Percentiles rank a stretch among this genome's conserved stretches.
Evolutionary conservation across 2,113 vertebrate species (phyloP).

Genomic region (Glaucomys volans): DNA sequence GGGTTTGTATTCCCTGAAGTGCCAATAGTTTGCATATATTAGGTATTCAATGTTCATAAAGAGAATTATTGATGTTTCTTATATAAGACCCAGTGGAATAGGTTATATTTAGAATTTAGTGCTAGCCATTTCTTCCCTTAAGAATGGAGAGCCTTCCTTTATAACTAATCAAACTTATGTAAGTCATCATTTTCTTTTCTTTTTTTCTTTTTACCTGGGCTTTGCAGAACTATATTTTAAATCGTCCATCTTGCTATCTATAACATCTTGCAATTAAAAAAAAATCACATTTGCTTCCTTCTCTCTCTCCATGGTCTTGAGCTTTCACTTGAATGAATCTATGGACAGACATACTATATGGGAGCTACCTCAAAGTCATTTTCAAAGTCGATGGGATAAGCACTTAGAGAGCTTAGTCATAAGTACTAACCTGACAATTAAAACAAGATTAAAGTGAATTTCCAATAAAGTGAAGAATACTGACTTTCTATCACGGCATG

Average conservation of each 20-base stretch:
- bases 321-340: neutral
- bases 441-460: neutral
- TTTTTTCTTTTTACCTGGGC: neutral
- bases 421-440: neutral
- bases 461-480: neutral
- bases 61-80: constrained; percentile 57
- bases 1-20: neutral
- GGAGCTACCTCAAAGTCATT: neutral
- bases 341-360: neutral
- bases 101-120: constrained; percentile 43
- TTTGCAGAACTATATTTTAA: constrained; percentile 22
- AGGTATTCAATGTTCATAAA: constrained; percentile 57
- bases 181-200: neutral
- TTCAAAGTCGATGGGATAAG: neutral
- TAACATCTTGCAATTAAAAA: neutral
- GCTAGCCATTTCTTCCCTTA: constrained; percentile 47
- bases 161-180: constrained; percentile 53
- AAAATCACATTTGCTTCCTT: neutral
- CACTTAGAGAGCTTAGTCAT: neutral
- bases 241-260: neutral
- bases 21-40: constrained; percentile 16
- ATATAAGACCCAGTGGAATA: constrained; percentile 4
- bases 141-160: neutral
- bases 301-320: neutral
- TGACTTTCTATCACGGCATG: neutral